Conservation (phyloP, 1,140 invertebrate genomes). For the Dendroctonus valens region DNA sequence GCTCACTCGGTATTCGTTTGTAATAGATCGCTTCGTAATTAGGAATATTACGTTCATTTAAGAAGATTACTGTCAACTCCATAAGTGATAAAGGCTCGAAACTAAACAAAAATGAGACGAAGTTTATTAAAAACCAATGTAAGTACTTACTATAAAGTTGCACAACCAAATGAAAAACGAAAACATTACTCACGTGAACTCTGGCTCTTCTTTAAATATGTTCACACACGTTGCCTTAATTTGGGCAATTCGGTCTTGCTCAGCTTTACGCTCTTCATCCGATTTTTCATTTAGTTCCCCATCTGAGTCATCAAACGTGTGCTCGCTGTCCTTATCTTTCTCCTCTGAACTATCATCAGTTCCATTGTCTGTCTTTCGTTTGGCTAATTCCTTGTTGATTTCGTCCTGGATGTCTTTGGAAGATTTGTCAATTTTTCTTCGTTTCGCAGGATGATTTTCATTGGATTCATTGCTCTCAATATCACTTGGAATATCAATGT, state of each 20-base stretch:
- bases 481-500: slow-evolving; percentile 16
- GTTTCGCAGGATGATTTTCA: slow-evolving; percentile 22
- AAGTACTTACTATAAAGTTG: too few relatives aligned
- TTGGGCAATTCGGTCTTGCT: slow-evolving; percentile 8
- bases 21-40: slow-evolving; percentile 35
- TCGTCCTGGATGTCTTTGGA: slow-evolving; percentile 24
- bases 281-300: slow-evolving; percentile 11
- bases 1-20: slow-evolving; percentile 21
- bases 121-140: neutral
- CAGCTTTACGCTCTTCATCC: slow-evolving; percentile 1
- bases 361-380: neutral
- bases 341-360: slow-evolving; percentile 15
- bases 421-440: slow-evolving; percentile 28
- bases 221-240: slow-evolving; percentile 16
- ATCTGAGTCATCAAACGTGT: slow-evolving; percentile 15
- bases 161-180: neutral
- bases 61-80: slow-evolving; percentile 36
- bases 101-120: slow-evolving; percentile 10
- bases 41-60: slow-evolving; percentile 44
- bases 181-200: slow-evolving; percentile 10
- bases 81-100: slow-evolving; percentile 44
- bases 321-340: slow-evolving; percentile 7
- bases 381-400: slow-evolving; percentile 16
- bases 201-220: slow-evolving; percentile 31
- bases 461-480: slow-evolving; percentile 35